phyloP scores from a whole-genome alignment of 2,888 invertebrate genomes.

The Eupeodes luniger region DNA sequence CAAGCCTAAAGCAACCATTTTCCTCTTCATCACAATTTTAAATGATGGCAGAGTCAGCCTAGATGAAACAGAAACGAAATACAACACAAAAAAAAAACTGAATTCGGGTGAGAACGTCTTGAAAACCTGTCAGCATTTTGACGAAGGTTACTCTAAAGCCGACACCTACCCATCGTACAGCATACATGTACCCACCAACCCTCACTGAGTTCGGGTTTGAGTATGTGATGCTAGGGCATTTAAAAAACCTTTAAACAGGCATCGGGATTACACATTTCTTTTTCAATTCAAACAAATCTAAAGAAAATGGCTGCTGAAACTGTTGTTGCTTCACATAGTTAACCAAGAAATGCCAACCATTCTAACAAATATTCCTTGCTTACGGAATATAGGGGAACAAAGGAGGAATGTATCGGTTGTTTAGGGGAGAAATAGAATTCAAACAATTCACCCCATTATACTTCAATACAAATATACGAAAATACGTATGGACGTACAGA shows the following conservation, averaged over 20 bases:
- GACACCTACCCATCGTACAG: conserved; percentile 61
- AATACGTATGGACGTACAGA: too few relatives aligned
- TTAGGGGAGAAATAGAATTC: conserved; percentile 33
- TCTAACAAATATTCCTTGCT: not conserved
- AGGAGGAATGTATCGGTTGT: not conserved
- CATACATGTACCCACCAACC: conserved; percentile 36
- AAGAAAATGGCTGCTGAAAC: conserved; percentile 69
- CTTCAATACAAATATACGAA: too few relatives aligned
- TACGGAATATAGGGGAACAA: conserved; percentile 27
- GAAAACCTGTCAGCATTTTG: conserved; percentile 83
- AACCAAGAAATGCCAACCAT: conserved; percentile 21
- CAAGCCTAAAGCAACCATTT: conserved; percentile 66
- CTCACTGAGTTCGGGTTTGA: conserved; percentile 30
- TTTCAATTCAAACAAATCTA: conserved; percentile 65
- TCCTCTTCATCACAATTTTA: conserved; percentile 12
- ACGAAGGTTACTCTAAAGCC: conserved; percentile 80
- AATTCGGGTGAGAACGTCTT: conserved; percentile 81
- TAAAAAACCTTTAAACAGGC: conserved; percentile 58
- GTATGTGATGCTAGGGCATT: conserved; percentile 49
- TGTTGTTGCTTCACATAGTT: too few relatives aligned
- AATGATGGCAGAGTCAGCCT: not conserved
- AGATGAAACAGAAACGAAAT: conserved; percentile 16
- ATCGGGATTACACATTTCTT: conserved; percentile 20
- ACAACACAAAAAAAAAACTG: conserved; percentile 13
- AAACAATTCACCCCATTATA: conserved; percentile 32